Evolutionary conservation across 2,888 invertebrate genomes (phyloP).

Genomic region (Ophion costatus): DNA sequence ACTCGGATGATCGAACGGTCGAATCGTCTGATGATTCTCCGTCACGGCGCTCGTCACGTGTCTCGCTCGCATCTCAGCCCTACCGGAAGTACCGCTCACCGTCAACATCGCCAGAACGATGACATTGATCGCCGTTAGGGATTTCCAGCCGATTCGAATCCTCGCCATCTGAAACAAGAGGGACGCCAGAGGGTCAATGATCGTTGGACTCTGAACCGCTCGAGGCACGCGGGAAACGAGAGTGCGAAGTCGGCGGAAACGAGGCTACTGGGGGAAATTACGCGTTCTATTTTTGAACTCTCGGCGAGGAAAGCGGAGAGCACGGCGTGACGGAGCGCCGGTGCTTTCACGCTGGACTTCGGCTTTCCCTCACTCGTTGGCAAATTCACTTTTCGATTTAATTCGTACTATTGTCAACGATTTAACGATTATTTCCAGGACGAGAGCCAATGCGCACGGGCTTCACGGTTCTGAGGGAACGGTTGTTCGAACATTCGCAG

Average conservation of each 20-base stretch:
- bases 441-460: too few species aligned
- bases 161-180: conserved; percentile 74
- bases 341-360: conserved; percentile 60
- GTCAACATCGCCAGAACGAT: conserved; percentile 66
- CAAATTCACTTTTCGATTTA: conserved; percentile 42
- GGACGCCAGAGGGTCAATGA: neutral
- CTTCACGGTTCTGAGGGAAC: too few species aligned
- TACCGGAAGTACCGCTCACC: conserved; percentile 61
- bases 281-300: conserved; percentile 37
- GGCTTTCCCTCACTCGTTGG: conserved; percentile 46
- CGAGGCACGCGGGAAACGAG: neutral
- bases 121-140: conserved; percentile 65
- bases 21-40: conserved; percentile 60
- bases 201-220: neutral
- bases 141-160: conserved; percentile 55
- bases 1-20: conserved; percentile 17
- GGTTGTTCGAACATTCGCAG: too few species aligned
- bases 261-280: conserved; percentile 15
- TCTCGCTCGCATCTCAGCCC: conserved; percentile 55
- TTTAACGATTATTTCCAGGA: neutral
- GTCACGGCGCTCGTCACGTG: conserved; percentile 59
- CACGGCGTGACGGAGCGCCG: conserved; percentile 57
- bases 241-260: neutral
- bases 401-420: conserved; percentile 6
- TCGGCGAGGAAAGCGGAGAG: conserved; percentile 53